Evolutionary conservation across 2,113 vertebrate species (phyloP).

Genomic region (Aphelocoma coerulescens): DNA sequence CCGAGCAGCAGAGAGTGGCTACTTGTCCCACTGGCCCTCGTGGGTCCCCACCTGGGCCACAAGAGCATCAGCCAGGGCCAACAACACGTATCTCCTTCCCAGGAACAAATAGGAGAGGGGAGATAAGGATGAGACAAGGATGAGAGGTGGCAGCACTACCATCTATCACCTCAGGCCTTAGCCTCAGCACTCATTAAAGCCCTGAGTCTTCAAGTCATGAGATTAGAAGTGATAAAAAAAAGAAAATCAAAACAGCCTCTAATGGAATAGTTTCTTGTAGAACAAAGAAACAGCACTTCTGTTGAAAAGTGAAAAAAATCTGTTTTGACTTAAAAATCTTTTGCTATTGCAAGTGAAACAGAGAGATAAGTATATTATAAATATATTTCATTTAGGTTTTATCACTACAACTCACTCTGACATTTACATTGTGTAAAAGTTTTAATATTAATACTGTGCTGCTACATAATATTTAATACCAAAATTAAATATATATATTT

Average conservation of each 20-base stretch:
- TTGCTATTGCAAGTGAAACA: not conserved
- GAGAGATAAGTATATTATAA: constrained; percentile 35
- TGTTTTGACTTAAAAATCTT: not conserved
- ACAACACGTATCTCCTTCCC: accelerated
- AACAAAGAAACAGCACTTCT: not conserved
- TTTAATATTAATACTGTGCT: constrained; percentile 7
- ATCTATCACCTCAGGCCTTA: not conserved
- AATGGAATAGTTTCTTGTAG: not conserved
- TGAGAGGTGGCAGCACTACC: not conserved
- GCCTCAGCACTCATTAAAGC: not conserved
- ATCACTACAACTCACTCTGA: not conserved
- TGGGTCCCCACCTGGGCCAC: not conserved
- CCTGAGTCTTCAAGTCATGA: not conserved
- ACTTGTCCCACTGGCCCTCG: accelerated
- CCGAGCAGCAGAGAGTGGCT: not conserved
- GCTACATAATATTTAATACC: not conserved
- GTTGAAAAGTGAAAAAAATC: not conserved
- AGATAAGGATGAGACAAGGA: not conserved
- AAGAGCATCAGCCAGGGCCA: not conserved
- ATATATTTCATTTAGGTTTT: constrained; percentile 6
- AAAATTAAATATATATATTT: constrained; percentile 24
- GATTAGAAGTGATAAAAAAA: not conserved
- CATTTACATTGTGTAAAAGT: constrained; percentile 38
- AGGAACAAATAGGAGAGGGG: not conserved
- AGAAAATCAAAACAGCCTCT: not conserved